phyloP scores from a whole-genome alignment of 2,113 vertebrate genomes.

The Myotis lucifugus region DNA sequence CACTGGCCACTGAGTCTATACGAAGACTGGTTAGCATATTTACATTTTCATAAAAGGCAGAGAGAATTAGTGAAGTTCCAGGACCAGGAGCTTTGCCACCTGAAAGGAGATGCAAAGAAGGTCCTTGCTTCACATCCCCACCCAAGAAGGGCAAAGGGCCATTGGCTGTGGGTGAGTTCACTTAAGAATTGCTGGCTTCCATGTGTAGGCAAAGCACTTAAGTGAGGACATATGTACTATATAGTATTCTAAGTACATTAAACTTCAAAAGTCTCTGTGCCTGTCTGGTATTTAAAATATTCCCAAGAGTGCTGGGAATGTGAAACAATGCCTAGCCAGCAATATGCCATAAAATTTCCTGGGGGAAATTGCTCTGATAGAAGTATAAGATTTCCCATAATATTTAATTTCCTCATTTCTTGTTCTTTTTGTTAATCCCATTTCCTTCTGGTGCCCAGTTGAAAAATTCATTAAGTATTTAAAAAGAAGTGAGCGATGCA shows the following conservation, averaged over 20 bases:
- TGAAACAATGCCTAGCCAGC: conserved; percentile 24
- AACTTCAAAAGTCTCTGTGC: conserved; percentile 18
- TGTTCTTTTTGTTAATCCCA: conserved; percentile 38
- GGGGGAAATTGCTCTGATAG: neutral
- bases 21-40: neutral
- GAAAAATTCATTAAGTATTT: conserved; percentile 37
- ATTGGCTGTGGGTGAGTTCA: neutral
- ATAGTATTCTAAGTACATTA: conserved; percentile 1
- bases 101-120: neutral
- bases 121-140: neutral
- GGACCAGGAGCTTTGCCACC: neutral
- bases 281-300: conserved; percentile 57
- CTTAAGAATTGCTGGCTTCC: neutral
- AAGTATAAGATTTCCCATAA: conserved; percentile 19
- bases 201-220: neutral
- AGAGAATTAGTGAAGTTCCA: neutral
- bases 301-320: neutral
- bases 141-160: neutral
- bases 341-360: neutral
- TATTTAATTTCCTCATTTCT: conserved; percentile 59
- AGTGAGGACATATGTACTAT: neutral
- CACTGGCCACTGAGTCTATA: neutral
- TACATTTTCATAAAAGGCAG: neutral
- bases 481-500: neutral
- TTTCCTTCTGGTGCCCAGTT: neutral